Conservation (phyloP, 2,113 vertebrate species). For the Leucopsar rothschildi region DNA sequence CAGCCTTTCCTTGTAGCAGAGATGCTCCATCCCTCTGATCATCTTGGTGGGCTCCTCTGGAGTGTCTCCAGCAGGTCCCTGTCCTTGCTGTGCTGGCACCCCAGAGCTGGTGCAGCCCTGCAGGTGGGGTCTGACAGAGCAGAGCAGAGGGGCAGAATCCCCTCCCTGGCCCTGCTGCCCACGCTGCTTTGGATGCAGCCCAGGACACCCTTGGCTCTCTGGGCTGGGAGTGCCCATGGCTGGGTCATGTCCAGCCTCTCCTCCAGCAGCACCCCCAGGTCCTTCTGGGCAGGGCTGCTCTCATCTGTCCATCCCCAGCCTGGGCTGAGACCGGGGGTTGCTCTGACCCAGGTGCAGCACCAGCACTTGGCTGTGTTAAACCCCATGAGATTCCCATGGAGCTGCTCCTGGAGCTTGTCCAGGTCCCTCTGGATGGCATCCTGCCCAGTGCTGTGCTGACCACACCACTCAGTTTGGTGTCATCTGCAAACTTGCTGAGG, state of each 20-base stretch:
- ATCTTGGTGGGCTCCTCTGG: too few relatives aligned
- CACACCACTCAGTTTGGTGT: not conserved
- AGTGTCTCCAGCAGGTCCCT: not conserved
- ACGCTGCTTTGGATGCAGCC: not conserved
- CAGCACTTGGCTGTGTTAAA: too few relatives aligned
- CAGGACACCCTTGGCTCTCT: not conserved
- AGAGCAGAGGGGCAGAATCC: not conserved
- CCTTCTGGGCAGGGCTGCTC: not conserved
- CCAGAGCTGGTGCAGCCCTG: not conserved
- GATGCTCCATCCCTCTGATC: not conserved
- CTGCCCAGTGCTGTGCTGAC: too few relatives aligned
- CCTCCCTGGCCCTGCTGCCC: not conserved
- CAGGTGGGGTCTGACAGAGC: not conserved
- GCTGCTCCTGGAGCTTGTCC: accelerated
- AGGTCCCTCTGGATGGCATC: not conserved
- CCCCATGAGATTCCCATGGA: accelerated
- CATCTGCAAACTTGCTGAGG: not conserved
- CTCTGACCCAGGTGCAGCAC: too few relatives aligned
- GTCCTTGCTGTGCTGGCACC: not conserved
- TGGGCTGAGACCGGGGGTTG: too few relatives aligned
- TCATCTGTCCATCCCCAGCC: not conserved
- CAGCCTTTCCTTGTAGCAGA: not conserved
- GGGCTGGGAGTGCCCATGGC: not conserved
- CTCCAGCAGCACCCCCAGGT: not conserved
- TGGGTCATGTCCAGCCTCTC: not conserved